Base-by-base conservation (phyloP, 2,797 vertebrate genomes). In the Sebastes variabilis region DNA sequence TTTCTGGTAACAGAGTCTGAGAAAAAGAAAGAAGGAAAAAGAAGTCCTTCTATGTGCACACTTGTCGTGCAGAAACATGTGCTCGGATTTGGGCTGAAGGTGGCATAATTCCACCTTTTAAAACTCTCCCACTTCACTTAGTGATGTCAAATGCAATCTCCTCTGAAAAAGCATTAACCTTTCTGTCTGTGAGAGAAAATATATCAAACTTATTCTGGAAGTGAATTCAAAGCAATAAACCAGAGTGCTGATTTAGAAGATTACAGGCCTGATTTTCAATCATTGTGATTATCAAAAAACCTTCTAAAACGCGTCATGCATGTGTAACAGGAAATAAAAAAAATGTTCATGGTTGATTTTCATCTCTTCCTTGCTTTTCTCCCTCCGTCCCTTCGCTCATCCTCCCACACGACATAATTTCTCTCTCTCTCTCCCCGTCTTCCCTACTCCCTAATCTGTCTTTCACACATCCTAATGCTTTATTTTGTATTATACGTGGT, bases 21-120 rank as follows among this genome's bases (percentile, higher is more conserved):
- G 61, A 34, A 75, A 73, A 66, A 75, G 52, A 58, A 30, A 42
- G 4, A 55, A 62, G 64, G 59, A 66, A 58, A 49, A 81, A 66
- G 18, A 72, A 79, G 73, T 78, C 82, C 86, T 85, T 88, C 65
- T 77, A 87, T 88, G 77, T 68, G 58, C 74, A 83, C 36, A 61
- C 38, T 73, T 61, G 32, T 80, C 61, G 66, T 61, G 64, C 52
- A 87, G 69, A 80, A 81, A 71, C 56, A 32, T 67, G 24, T 64
- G 27, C 60, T 82, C 4, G 38, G 22, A 80, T 80, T 22, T 42
- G 29, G 56, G 22, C 20, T 25, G 6, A 60, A 75, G 42, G 70
- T 14, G 27, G 49, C 14, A 49, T 29, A 49, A 77, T 75, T 83
- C 18, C 52, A 70, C 29, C 14, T 38, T 38, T 38, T 25, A 78